Base-by-base conservation (phyloP, 2,888 invertebrate genomes). In the Thereva nobilitata region DNA sequence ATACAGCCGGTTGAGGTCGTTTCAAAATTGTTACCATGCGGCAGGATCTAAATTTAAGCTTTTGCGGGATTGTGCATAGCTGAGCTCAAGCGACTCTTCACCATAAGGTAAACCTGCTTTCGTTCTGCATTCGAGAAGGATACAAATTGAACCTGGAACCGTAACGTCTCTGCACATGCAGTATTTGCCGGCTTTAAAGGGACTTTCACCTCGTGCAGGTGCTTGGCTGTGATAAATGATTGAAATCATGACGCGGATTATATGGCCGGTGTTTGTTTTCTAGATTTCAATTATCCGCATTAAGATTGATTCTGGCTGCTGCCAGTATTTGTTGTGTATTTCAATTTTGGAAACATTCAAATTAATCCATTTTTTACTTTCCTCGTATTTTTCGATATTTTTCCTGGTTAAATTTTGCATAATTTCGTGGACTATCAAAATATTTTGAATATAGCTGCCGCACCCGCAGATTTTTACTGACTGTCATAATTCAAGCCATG, bases 181-280 rank as follows among this genome's bases (percentile, higher is more conserved):
- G 50, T 35, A 50, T 34, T 23, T 23, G 23, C 23, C 23, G 23
- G 23, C 23, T 23, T 23, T 23, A 23, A 23, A 23, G 23, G 23
- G 23, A 23, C 23, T 23, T 23, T 23, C 23, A 23, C 23, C 23
- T 12, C 50, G 10, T 50, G 50, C 50, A 50, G 50, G 50, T 50
- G 50, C 50, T 23, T 12, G 6, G 34, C 35, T 50, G 50, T 50
- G 50, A 50, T 50, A 50, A 50, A 50, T 50, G 50, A 50, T 50
- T 50, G 12, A 7, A 50, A 23, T 23, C 50, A 50, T 23, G 12
- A 7, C 7, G 23, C 10, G 50, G 50, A 50, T 50, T 50, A 50
- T 50, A 23, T 23, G 23, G 50, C 23, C 3, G 7, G 7, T 50
- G 50, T 50, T 50, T 50, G 23, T 34, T 50, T 23, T 50, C 7